These are phyloP conservation scores for Conistra vaccinii DNA, from an alignment of 2,888 invertebrate genomes.

Conservation along the genomic window DNA sequence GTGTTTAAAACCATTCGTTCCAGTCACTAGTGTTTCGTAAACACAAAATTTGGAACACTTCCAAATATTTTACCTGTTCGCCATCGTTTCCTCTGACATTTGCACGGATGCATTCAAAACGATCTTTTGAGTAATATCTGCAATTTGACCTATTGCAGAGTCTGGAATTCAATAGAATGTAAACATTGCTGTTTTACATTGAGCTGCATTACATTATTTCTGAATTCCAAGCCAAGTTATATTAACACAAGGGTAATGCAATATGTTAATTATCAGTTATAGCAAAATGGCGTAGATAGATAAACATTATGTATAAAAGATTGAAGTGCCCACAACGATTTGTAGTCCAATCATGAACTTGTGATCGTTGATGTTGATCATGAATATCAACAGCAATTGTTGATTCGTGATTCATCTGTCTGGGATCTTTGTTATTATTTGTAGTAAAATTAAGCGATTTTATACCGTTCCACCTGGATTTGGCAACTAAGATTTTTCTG, in stretches of 20 bases:
- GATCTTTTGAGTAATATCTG: slow-evolving; percentile 53
- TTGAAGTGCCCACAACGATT: slow-evolving; percentile 27
- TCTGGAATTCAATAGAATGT: slow-evolving; percentile 50
- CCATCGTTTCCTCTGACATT: slow-evolving; percentile 51
- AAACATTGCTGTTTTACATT: slow-evolving; percentile 38
- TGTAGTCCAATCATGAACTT: slow-evolving; percentile 49
- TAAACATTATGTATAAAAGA: slow-evolving; percentile 18
- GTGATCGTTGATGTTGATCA: slow-evolving; percentile 35
- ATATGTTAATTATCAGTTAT: slow-evolving; percentile 19
- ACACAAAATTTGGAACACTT: slow-evolving; percentile 59
- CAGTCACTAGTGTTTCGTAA: slow-evolving; percentile 53
- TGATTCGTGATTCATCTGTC: slow-evolving; percentile 46
- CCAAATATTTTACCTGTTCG: slow-evolving; percentile 57
- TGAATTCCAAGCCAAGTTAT: slow-evolving; percentile 41
- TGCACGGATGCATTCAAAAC: slow-evolving; percentile 47
- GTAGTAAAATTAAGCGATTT: slow-evolving; percentile 17
- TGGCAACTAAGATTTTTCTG: not conserved
- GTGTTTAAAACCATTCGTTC: slow-evolving; percentile 46
- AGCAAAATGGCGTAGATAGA: slow-evolving; percentile 9
- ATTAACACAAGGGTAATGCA: slow-evolving; percentile 23
- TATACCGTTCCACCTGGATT: not conserved
- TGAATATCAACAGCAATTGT: slow-evolving; percentile 46
- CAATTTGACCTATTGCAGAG: slow-evolving; percentile 62
- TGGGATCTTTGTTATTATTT: slow-evolving; percentile 9
- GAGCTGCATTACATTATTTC: slow-evolving; percentile 34